Evolutionary conservation across 2,888 invertebrate species (phyloP).

Genomic region (Steinernema hermaphroditum): DNA sequence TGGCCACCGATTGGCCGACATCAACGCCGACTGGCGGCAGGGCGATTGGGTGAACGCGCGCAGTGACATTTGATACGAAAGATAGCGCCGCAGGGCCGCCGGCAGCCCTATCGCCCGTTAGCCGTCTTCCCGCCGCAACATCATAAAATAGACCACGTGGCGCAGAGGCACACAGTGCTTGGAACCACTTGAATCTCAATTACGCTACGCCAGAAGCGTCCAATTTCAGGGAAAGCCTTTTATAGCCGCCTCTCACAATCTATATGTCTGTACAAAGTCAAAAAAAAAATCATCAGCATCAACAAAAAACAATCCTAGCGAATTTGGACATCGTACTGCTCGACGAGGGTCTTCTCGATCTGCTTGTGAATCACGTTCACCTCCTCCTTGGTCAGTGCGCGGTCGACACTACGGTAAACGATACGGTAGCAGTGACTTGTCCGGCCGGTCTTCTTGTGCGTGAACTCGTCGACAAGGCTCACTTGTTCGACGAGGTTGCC

Average conservation of each 20-base stretch:
- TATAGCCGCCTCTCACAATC: background rate
- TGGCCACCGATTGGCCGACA: slow-evolving; percentile 2
- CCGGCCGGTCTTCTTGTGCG: slow-evolving; percentile 80
- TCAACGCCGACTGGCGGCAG: background rate
- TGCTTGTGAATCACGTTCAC: slow-evolving; percentile 68
- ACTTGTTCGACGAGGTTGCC: slow-evolving; percentile 89
- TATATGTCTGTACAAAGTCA: background rate
- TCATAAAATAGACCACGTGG: background rate
- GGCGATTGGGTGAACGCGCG: slow-evolving; percentile 8
- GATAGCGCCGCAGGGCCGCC: background rate
- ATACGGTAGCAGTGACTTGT: slow-evolving; percentile 86
- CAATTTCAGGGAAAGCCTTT: background rate
- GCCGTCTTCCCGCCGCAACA: background rate
- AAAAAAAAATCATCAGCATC: background rate
- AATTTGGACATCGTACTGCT: slow-evolving; percentile 48
- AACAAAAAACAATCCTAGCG: slow-evolving; percentile 39
- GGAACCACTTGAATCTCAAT: slow-evolving; percentile 23
- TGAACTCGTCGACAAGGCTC: slow-evolving; percentile 78
- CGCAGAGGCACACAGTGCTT: background rate
- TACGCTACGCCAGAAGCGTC: background rate
- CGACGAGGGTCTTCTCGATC: slow-evolving; percentile 50
- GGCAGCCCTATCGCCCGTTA: no score
- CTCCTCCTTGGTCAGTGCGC: slow-evolving; percentile 82
- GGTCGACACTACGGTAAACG: slow-evolving; percentile 87
- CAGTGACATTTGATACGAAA: slow-evolving; percentile 24